Conservation (phyloP, 2,113 vertebrate species). For the Cololabis saira region DNA sequence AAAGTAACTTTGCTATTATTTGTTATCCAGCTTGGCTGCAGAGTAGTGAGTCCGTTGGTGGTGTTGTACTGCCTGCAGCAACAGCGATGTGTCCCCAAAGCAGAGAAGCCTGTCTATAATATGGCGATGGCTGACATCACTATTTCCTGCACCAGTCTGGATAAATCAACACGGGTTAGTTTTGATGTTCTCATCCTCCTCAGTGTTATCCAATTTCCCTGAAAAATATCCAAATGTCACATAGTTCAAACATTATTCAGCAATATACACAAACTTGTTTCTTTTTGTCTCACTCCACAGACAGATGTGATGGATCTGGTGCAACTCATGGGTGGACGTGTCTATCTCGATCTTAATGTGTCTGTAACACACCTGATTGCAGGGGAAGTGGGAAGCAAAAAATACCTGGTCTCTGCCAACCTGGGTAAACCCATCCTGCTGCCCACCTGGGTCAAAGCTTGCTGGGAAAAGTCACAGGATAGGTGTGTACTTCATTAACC, state of each 20-base stretch:
- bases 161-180: constrained; percentile 89
- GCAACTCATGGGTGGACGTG: constrained; percentile 93
- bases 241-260: too few species aligned
- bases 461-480: constrained; percentile 93
- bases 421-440: constrained; percentile 92
- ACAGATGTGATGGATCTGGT: constrained; percentile 92
- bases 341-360: constrained; percentile 90
- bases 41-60: constrained; percentile 94
- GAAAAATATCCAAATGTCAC: too few species aligned
- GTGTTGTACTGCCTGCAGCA: constrained; percentile 92
- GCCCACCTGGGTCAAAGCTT: constrained; percentile 89
- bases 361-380: constrained; percentile 96
- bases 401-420: constrained; percentile 95
- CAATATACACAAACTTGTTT: not conserved
- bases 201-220: not conserved
- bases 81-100: constrained; percentile 91
- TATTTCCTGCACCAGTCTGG: constrained; percentile 93
- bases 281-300: constrained; percentile 69
- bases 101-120: constrained; percentile 91
- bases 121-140: constrained; percentile 95
- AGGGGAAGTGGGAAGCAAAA: constrained; percentile 98
- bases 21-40: constrained; percentile 87
- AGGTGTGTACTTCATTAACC: constrained; percentile 76
- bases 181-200: not conserved
- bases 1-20: not conserved